These are phyloP conservation scores for Drosophila glabriapex DNA, from an alignment of 2,888 invertebrate genomes.

Conservation along the genomic window DNA sequence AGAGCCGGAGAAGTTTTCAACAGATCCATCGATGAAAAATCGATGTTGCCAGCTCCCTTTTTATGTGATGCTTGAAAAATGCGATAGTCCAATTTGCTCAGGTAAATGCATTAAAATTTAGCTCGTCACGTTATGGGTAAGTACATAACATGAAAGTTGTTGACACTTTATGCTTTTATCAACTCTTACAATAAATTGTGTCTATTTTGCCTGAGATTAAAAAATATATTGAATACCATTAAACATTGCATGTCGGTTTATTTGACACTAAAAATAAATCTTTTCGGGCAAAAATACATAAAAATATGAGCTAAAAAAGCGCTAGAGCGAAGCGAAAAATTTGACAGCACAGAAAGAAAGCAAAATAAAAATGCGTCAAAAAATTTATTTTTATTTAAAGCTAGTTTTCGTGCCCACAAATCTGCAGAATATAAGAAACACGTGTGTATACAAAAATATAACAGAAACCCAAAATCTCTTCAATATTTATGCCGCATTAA, in stretches of 20 bases:
- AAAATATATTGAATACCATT: constrained; percentile 35
- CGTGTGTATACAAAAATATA: not conserved
- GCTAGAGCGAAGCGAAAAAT: constrained; percentile 16
- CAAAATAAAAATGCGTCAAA: not conserved
- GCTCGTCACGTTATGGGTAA: not conserved
- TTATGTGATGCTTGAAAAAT: not conserved
- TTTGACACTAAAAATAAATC: constrained; percentile 72
- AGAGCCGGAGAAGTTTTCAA: not conserved
- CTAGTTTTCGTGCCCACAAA: constrained; percentile 20
- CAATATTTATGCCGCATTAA: constrained; percentile 51
- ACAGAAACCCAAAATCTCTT: constrained; percentile 12
- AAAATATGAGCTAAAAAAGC: constrained; percentile 16
- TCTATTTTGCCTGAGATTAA: constrained; percentile 22
- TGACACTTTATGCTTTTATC: constrained; percentile 30
- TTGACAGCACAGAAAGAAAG: constrained; percentile 4
- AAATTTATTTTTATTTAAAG: constrained; percentile 20
- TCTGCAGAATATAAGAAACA: not conserved
- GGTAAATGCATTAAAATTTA: constrained; percentile 17
- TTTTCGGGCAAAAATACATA: constrained; percentile 26
- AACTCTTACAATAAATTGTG: constrained; percentile 29
- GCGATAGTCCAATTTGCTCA: not conserved
- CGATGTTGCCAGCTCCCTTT: not conserved
- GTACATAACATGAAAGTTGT: constrained; percentile 18
- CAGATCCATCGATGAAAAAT: not conserved
- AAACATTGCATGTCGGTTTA: constrained; percentile 62